Conservation (phyloP, 2,113 vertebrate species). For the Tachysurus fulvidraco region DNA sequence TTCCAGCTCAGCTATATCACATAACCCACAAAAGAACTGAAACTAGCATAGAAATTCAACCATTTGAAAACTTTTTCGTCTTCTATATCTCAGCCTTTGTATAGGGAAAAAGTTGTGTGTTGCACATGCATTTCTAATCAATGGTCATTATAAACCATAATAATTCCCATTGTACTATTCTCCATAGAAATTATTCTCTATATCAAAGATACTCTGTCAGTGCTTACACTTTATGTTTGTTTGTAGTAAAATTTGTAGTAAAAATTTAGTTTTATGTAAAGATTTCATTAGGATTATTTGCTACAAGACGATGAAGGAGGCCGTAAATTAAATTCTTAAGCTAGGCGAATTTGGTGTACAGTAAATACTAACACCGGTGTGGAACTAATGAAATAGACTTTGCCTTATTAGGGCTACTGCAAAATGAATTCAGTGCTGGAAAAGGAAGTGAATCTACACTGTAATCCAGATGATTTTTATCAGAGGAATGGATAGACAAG, state of each 20-base stretch:
- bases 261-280: background rate
- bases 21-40: background rate
- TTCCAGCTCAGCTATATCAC: background rate
- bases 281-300: background rate
- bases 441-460: background rate
- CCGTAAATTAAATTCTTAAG: no score
- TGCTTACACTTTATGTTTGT: background rate
- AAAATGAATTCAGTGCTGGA: background rate
- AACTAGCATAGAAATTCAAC: background rate
- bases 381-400: background rate
- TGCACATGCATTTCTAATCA: background rate
- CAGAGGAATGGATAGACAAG: background rate
- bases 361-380: background rate
- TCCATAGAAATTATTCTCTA: background rate
- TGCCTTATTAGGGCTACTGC: background rate
- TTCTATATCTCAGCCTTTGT: background rate
- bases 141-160: background rate
- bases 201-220: background rate
- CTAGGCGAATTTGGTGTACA: no score
- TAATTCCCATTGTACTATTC: background rate
- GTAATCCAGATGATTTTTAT: background rate
- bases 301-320: background rate
- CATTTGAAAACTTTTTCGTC: background rate
- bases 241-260: no score
- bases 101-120: background rate